These are phyloP conservation scores for Zoanthus gigantus DNA, from an alignment of 92 coral and sea anemone genomes.

Conservation along the genomic window DNA sequence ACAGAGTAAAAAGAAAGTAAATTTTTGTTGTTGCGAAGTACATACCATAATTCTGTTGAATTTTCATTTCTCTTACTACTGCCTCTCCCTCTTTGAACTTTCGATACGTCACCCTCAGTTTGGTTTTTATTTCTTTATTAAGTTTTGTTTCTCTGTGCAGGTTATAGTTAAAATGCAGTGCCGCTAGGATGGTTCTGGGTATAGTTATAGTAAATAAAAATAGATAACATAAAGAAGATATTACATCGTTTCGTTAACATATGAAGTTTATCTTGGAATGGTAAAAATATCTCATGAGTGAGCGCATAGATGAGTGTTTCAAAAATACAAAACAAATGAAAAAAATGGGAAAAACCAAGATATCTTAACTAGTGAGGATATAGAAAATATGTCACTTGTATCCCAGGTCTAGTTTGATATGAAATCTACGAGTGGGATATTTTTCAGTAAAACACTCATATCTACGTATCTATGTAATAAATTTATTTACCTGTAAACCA, in stretches of 20 bases:
- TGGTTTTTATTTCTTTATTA: slow-evolving; percentile 42
- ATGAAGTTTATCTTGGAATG: too few relatives aligned
- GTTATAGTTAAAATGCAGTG: slow-evolving; percentile 66
- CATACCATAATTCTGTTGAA: slow-evolving; percentile 56
- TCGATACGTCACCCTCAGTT: slow-evolving; percentile 53
- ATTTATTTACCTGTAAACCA: too few relatives aligned
- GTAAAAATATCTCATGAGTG: too few relatives aligned
- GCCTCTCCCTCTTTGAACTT: slow-evolving; percentile 64
- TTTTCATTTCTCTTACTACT: slow-evolving; percentile 61
- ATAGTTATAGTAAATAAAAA: not conserved
- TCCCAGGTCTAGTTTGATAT: too few relatives aligned
- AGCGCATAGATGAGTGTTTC: too few relatives aligned
- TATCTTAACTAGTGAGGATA: too few relatives aligned
- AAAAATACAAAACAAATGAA: too few relatives aligned
- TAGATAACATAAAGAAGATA: not conserved
- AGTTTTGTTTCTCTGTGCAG: slow-evolving; percentile 47
- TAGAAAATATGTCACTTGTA: too few relatives aligned
- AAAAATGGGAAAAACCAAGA: too few relatives aligned
- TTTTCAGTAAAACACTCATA: not conserved
- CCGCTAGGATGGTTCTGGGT: slow-evolving; percentile 61
- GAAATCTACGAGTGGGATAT: too few relatives aligned
- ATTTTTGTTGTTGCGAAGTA: not conserved
- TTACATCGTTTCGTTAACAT: slow-evolving; percentile 15
- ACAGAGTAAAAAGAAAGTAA: not conserved
- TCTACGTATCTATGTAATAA: not conserved